phyloP scores from a whole-genome alignment of 2,888 invertebrate genomes.

The Tiliacea citrago region DNA sequence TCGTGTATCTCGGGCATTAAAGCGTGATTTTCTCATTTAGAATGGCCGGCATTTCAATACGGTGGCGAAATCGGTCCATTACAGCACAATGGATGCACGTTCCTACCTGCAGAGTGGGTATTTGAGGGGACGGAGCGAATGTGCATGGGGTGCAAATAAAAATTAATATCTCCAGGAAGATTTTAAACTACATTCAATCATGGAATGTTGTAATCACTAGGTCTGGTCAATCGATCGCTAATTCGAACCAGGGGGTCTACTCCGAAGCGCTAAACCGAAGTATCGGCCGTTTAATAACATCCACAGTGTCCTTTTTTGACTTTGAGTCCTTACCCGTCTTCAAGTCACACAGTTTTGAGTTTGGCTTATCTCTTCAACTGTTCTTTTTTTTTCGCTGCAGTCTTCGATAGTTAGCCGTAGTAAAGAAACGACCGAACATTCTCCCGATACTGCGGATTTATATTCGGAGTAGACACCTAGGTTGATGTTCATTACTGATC shows the following conservation, averaged over 20 bases:
- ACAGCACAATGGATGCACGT: slow-evolving; percentile 47
- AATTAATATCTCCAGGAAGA: too few species aligned
- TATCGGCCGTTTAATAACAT: too few species aligned
- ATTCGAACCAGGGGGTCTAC: neutral
- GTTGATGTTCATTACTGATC: neutral
- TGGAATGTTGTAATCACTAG: neutral
- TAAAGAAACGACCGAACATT: too few species aligned
- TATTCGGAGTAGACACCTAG: too few species aligned
- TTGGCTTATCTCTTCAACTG: too few species aligned
- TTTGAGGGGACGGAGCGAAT: slow-evolving; percentile 9
- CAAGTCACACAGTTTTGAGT: too few species aligned
- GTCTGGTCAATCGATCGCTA: neutral
- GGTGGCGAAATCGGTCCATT: slow-evolving; percentile 46
- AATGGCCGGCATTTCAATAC: slow-evolving; percentile 44
- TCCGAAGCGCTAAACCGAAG: too few species aligned
- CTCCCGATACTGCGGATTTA: too few species aligned
- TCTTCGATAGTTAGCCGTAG: too few species aligned
- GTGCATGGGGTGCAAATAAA: neutral
- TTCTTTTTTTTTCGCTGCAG: too few species aligned
- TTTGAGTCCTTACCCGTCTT: too few species aligned
- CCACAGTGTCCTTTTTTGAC: too few species aligned
- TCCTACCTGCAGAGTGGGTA: slow-evolving; percentile 9
- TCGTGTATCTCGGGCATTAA: neutral
- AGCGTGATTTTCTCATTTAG: slow-evolving; percentile 37
- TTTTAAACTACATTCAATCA: neutral